Conservation (phyloP, 2,797 vertebrate species). For the Fistularia tabacaria region DNA sequence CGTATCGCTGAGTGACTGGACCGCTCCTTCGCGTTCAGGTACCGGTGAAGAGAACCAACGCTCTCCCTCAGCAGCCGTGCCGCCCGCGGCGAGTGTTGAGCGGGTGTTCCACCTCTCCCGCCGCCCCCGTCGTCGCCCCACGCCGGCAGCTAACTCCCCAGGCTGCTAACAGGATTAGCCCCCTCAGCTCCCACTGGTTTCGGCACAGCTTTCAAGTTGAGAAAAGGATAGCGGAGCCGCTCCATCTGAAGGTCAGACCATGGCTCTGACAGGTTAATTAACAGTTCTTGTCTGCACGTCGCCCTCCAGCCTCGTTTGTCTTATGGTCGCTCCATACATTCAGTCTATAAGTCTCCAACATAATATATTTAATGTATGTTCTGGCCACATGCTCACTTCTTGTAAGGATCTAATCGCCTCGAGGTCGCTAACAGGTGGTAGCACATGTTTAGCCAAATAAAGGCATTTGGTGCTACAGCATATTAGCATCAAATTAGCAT, state of each 20-base stretch:
- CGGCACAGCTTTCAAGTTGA: conserved; percentile 47
- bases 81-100: too few relatives aligned
- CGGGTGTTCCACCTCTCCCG: background rate
- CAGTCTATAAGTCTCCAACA: too few relatives aligned
- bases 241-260: conserved; percentile 47
- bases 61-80: too few relatives aligned
- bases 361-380: conserved; percentile 21
- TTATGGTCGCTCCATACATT: conserved; percentile 19
- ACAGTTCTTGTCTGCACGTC: conserved; percentile 24
- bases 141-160: conserved; percentile 42
- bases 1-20: too few relatives aligned
- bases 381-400: background rate
- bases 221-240: conserved; percentile 39
- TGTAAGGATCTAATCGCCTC: conserved; percentile 16
- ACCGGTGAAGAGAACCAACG: too few relatives aligned
- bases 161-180: conserved; percentile 57
- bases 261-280: conserved; percentile 54
- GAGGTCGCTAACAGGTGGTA: conserved; percentile 29
- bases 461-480: conserved; percentile 12
- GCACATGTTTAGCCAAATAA: conserved; percentile 26
- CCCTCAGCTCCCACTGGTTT: conserved; percentile 51
- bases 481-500: conserved; percentile 28
- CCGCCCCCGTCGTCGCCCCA: conserved; percentile 34
- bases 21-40: too few relatives aligned
- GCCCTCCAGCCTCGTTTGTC: conserved; percentile 4